Evolutionary conservation across 2,113 vertebrate species (phyloP).

Genomic region (Motacilla tschutschensis): DNA sequence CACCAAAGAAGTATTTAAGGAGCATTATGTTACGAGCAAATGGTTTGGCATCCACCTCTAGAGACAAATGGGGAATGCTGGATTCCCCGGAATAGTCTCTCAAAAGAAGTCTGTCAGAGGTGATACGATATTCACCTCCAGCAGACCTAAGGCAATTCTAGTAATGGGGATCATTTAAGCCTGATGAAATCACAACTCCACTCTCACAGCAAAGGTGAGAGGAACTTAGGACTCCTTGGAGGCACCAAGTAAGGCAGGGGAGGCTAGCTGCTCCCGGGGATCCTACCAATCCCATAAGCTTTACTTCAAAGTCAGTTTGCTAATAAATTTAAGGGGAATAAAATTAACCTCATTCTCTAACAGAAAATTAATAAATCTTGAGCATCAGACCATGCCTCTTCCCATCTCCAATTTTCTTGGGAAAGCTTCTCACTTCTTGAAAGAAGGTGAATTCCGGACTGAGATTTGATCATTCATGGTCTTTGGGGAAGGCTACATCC

Average conservation of each 20-base stretch:
- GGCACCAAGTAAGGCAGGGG: background rate
- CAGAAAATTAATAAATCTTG: constrained; percentile 10
- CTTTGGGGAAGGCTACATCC: constrained; percentile 27
- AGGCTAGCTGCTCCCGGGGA: background rate
- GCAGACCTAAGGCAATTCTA: background rate
- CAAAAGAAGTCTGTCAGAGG: background rate
- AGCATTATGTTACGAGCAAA: background rate
- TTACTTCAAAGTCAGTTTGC: background rate
- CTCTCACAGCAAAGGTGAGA: constrained; percentile 4
- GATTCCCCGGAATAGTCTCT: background rate
- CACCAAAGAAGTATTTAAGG: background rate
- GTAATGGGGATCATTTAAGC: background rate
- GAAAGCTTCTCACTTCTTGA: constrained; percentile 9
- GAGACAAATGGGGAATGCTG: background rate
- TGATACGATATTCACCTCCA: background rate
- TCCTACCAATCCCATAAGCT: background rate
- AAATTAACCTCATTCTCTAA: constrained; percentile 3
- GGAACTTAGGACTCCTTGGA: background rate
- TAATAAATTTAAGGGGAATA: constrained; percentile 4
- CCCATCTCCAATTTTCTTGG: background rate
- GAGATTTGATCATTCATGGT: background rate
- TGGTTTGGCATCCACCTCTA: background rate
- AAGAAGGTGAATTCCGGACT: background rate
- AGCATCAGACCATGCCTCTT: constrained; percentile 9
- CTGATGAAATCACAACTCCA: background rate